phyloP scores from a whole-genome alignment of 2,888 invertebrate species.

The Dryocosmus kuriphilus region DNA sequence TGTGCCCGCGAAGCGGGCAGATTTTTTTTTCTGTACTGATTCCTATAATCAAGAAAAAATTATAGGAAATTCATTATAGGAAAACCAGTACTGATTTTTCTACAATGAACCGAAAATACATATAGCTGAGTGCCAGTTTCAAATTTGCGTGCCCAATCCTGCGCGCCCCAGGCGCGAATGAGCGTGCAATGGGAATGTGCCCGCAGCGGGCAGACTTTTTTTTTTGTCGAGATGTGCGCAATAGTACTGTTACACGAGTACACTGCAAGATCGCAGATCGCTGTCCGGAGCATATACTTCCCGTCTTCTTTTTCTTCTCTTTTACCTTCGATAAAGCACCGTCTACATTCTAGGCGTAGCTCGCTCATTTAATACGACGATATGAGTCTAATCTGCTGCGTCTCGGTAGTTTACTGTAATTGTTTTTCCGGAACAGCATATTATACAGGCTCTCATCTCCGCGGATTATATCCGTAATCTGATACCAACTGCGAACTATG shows the following conservation, averaged over 20 bases:
- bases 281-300: not conserved
- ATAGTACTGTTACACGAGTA: slow-evolving; percentile 4
- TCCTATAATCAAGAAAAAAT: too few species aligned
- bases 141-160: too few species aligned
- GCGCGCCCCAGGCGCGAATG: too few species aligned
- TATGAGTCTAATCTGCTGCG: slow-evolving; percentile 29
- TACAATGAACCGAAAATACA: too few species aligned
- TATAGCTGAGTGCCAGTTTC: not conserved
- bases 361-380: slow-evolving; percentile 35
- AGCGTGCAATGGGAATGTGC: not conserved
- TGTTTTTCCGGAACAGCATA: slow-evolving; percentile 38
- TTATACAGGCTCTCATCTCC: slow-evolving; percentile 28
- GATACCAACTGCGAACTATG: slow-evolving; percentile 22
- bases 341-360: slow-evolving; percentile 4
- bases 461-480: slow-evolving; percentile 35
- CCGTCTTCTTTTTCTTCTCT: not conserved
- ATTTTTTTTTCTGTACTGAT: too few species aligned
- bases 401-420: slow-evolving; percentile 30
- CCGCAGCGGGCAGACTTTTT: not conserved
- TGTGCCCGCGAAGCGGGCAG: too few species aligned
- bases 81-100: too few species aligned
- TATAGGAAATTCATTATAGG: too few species aligned
- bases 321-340: slow-evolving; percentile 8
- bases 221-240: not conserved
- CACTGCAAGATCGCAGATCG: slow-evolving; percentile 28